phyloP scores from a whole-genome alignment of 2,888 invertebrate genomes.

The Epsilonema sp. region DNA sequence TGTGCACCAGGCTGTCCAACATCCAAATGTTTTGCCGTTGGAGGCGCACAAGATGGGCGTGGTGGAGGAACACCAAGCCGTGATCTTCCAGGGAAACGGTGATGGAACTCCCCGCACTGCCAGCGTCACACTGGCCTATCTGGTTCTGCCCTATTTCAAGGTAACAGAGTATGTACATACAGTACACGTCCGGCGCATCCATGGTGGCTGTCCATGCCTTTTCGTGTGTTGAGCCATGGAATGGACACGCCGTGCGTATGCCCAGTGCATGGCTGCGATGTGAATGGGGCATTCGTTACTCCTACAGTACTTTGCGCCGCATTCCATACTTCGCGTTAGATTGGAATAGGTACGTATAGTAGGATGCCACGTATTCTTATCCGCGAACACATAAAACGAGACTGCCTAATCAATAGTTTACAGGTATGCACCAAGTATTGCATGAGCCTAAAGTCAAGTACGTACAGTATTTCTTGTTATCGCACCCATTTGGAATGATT shows the following conservation, averaged over 20 bases:
- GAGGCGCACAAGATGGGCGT: conserved; percentile 32
- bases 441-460: conserved; percentile 43
- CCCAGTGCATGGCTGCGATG: conserved; percentile 52
- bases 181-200: conserved; percentile 6
- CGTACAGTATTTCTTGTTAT: too few species aligned
- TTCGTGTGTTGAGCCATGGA: too few species aligned
- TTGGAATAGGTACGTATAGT: too few species aligned
- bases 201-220: too few species aligned
- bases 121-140: conserved; percentile 32
- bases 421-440: too few species aligned
- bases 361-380: too few species aligned
- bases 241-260: conserved; percentile 10
- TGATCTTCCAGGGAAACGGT: conserved; percentile 37
- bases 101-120: conserved; percentile 33
- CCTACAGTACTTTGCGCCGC: conserved; percentile 47
- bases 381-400: too few species aligned
- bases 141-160: conserved; percentile 53
- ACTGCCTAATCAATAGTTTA: too few species aligned
- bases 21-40: conserved; percentile 51
- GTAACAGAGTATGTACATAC: conserved; percentile 29
- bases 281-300: conserved; percentile 43
- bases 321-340: conserved; percentile 50
- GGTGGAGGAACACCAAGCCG: conserved; percentile 36
- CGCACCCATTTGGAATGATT: too few species aligned
- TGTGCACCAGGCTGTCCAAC: conserved; percentile 44